phyloP scores from a whole-genome alignment of 2,888 invertebrate species.

The Proisotoma minuta region DNA sequence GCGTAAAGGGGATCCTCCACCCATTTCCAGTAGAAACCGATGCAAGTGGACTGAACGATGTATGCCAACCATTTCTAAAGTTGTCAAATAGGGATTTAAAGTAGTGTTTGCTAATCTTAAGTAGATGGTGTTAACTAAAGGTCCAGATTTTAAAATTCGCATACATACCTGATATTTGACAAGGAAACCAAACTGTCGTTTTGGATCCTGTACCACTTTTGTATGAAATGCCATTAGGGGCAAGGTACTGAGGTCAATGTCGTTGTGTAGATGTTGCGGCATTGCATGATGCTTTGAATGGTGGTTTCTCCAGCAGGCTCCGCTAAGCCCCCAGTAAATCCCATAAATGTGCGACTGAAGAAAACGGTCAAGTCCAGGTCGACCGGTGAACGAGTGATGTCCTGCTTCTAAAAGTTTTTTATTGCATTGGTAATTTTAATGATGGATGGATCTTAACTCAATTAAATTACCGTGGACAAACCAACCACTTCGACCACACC shows the following conservation, averaged over 20 bases:
- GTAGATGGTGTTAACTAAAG: background rate
- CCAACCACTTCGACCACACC: background rate
- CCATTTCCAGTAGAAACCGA: background rate
- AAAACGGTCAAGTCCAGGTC: slow-evolving; percentile 27
- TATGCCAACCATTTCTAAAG: background rate
- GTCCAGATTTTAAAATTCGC: background rate
- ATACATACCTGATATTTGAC: slow-evolving; percentile 25
- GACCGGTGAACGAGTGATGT: slow-evolving; percentile 33
- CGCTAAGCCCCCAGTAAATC: background rate
- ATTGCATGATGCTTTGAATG: slow-evolving; percentile 37
- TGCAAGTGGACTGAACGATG: background rate
- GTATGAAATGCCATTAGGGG: slow-evolving; percentile 33
- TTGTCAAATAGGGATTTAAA: background rate
- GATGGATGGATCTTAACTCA: no score
- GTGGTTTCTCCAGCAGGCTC: slow-evolving; percentile 9
- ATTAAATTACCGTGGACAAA: no score
- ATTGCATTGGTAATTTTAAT: no score
- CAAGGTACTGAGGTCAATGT: slow-evolving; percentile 30
- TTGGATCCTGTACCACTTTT: slow-evolving; percentile 25
- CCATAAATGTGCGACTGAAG: slow-evolving; percentile 30
- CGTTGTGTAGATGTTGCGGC: slow-evolving; percentile 28
- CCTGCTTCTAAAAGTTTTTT: no score
- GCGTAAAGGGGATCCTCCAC: slow-evolving; percentile 21
- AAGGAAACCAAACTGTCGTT: slow-evolving; percentile 26
- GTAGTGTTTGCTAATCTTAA: background rate